These are phyloP conservation scores for Monoplex corrugatus DNA, from an alignment of 2,888 invertebrate species.

Conservation along the genomic window DNA sequence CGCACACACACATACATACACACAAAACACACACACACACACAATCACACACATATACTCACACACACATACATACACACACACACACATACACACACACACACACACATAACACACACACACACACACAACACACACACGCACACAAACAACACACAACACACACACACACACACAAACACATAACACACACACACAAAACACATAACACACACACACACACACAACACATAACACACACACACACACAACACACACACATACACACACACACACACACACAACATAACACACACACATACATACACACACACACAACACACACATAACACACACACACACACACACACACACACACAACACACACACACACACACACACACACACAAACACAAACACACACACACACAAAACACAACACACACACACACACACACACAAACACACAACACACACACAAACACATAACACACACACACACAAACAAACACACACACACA, in stretches of 20 bases:
- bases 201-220: not conserved
- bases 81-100: not conserved
- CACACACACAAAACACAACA: not conserved
- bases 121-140: not conserved
- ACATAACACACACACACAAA: not conserved
- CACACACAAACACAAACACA: not conserved
- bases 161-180: not conserved
- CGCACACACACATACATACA: not conserved
- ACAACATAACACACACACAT: not conserved
- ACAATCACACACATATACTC: not conserved
- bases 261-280: not conserved
- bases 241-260: too few relatives aligned
- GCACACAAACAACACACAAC: not conserved
- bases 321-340: too few relatives aligned
- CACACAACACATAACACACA: not conserved
- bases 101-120: conserved; percentile 1
- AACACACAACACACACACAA: not conserved
- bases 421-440: too few relatives aligned
- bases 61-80: not conserved
- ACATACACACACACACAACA: not conserved
- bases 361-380: not conserved
- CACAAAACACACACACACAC: not conserved
- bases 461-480: conserved; percentile 10
- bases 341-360: not conserved
- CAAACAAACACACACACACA: not conserved